Base-by-base conservation (phyloP, 2,888 invertebrate genomes). In the Thymelicus acteon region DNA sequence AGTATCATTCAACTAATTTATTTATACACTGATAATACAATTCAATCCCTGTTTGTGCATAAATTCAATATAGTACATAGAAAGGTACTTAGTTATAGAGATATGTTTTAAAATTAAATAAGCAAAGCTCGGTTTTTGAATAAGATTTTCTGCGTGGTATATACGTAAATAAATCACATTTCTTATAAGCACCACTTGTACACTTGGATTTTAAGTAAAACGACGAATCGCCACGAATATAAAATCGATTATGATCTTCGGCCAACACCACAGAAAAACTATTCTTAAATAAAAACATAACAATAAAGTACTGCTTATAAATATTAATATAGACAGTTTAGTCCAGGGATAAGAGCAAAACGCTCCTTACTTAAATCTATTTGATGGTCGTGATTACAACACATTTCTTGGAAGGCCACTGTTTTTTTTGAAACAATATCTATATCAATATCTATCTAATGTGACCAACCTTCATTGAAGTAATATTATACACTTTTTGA, bases 41-140 rank as follows among this genome's bases (percentile, higher is more conserved):
- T 81, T 87, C 85, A 87, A 89, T 89, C 88, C 89, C 89, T 89
- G 89, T 88, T 87, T 87, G 82, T 86, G 84, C 81, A 77, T 86
- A 82, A 86, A 85, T 83, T 84, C 79, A 81, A 80, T 78, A 72
- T 71, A 77, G 73, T 75, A 76, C 75, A 76, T 79, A 76, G 19
- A 64, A 64, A 52, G 48, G 31, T 62, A 52, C 15, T 4, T 52
- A 52, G 7, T 13, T 13, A 47, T 12, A 52, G 15, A 52, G n/a
- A 52, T 52, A 13, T 52, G n/a, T 52, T 52, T 13, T 19, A 8
- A 52, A 49, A n/a, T 10, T 52, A 52, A 24, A 52, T 52, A 52
- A 6, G 8, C 7, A 8, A 52, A 52, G 7, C 10, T 52, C 19
- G 7, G 52, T 52, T 52, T 49, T 52, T 52, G 10, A 74, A 64